phyloP scores from a whole-genome alignment of 2,797 vertebrate genomes.

The Hydrolagus colliei region DNA sequence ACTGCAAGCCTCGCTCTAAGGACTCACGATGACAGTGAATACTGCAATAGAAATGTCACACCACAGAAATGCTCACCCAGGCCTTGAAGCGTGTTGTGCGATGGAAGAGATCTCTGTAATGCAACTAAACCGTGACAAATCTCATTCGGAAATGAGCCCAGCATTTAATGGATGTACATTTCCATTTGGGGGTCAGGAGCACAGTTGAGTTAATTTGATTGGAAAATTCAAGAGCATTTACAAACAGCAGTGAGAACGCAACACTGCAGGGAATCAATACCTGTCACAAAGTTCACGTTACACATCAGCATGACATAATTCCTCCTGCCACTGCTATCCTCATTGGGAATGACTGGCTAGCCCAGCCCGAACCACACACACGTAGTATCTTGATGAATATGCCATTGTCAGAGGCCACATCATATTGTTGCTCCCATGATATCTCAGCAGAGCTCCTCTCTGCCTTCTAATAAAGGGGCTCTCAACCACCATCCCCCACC shows the following conservation, averaged over 20 bases:
- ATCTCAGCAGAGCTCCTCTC: too few species aligned
- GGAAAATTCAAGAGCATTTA: background rate
- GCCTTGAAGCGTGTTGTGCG: background rate
- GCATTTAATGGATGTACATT: background rate
- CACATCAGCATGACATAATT: background rate
- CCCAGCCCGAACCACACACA: background rate
- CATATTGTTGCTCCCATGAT: too few species aligned
- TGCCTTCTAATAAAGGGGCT: too few species aligned
- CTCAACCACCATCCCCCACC: too few species aligned
- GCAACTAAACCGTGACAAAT: background rate
- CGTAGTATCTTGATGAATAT: background rate
- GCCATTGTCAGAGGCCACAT: background rate
- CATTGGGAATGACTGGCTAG: background rate
- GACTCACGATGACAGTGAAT: too few species aligned
- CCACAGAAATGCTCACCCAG: too few species aligned
- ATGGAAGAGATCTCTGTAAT: background rate
- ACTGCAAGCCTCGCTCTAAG: too few species aligned
- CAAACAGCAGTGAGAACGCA: background rate
- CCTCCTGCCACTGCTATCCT: background rate
- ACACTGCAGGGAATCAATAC: background rate
- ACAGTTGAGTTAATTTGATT: background rate
- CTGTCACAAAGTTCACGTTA: background rate
- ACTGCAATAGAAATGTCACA: too few species aligned
- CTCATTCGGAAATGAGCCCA: background rate
- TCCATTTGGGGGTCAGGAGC: too few species aligned